These are phyloP conservation scores for Hemibagrus wyckioides DNA, from an alignment of 2,113 vertebrate genomes.

Conservation along the genomic window DNA sequence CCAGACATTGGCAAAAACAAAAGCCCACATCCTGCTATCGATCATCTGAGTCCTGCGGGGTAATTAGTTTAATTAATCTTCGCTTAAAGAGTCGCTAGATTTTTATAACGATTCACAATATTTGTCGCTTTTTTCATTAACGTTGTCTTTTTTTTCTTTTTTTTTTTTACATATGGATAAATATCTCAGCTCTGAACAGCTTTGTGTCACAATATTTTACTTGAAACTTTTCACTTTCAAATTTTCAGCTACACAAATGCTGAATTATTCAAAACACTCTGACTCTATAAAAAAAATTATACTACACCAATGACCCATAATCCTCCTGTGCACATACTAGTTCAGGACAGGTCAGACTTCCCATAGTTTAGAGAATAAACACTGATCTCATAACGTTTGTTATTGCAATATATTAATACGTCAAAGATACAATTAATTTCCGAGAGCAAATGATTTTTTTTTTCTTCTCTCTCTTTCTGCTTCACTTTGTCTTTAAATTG, in stretches of 20 bases:
- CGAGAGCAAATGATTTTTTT: not conserved
- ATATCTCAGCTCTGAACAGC: not conserved
- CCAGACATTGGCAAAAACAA: constrained; percentile 22
- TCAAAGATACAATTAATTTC: not conserved
- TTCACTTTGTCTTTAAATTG: not conserved
- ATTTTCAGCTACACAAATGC: not conserved
- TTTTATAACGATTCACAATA: constrained; percentile 10
- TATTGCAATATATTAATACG: not conserved
- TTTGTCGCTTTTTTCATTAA: constrained; percentile 3
- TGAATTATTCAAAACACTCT: not conserved
- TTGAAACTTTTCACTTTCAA: not conserved
- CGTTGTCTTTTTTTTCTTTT: not conserved
- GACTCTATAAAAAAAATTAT: not conserved
- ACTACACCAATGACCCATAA: not conserved
- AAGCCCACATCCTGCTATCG: constrained; percentile 6
- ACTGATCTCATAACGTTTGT: not conserved
- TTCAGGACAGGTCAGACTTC: not conserved
- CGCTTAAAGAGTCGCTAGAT: constrained; percentile 21
- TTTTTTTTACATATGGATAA: not conserved
- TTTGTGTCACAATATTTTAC: not conserved
- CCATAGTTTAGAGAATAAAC: not conserved
- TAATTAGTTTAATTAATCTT: constrained; percentile 37
- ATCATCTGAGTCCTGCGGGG: constrained; percentile 5
- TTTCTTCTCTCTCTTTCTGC: not conserved
- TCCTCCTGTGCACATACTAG: not conserved